These are phyloP conservation scores for Lamprologus lemairii DNA, from an alignment of 2,113 vertebrate genomes.

Conservation along the genomic window DNA sequence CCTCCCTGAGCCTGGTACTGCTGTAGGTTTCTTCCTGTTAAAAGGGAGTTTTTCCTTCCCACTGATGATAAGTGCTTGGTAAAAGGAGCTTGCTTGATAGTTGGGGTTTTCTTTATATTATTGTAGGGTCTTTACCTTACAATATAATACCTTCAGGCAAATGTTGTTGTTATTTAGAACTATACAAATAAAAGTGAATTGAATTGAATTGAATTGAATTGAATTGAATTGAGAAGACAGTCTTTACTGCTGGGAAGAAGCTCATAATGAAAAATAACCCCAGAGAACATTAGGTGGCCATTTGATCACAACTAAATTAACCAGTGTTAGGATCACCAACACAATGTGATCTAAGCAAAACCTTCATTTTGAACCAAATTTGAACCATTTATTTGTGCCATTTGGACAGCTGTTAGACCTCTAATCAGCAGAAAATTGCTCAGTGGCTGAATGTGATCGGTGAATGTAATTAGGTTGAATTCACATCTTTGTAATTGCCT, in stretches of 20 bases:
- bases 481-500: not conserved
- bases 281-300: not conserved
- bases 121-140: not conserved
- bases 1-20: not conserved
- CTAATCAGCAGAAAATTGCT: not conserved
- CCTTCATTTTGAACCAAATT: not conserved
- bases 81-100: not conserved
- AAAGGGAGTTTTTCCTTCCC: not conserved
- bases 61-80: not conserved
- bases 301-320: not conserved
- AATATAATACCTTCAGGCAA: not conserved
- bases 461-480: not conserved
- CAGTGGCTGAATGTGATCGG: not conserved
- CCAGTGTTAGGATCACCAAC: not conserved
- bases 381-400: not conserved
- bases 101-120: not conserved
- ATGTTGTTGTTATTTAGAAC: not conserved
- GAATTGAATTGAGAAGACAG: not conserved
- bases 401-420: not conserved
- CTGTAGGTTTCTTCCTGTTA: not conserved
- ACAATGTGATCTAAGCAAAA: not conserved
- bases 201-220: not conserved
- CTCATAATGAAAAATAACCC: not conserved
- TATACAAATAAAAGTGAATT: not conserved
- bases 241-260: not conserved